Evolutionary conservation across 2,888 invertebrate species (phyloP).

Genomic region (Clostera curtula): DNA sequence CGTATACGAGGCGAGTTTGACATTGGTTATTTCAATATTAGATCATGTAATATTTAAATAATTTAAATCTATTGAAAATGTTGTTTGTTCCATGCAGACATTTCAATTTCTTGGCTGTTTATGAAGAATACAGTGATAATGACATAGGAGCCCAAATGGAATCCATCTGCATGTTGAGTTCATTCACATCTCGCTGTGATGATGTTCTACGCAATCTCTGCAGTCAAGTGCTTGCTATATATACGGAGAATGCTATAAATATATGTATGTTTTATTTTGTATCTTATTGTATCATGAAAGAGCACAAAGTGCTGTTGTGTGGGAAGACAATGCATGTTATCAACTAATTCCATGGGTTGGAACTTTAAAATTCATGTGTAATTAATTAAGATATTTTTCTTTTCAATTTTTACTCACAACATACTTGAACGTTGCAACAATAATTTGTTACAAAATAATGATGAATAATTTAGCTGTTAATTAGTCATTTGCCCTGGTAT

Average conservation of each 20-base stretch:
- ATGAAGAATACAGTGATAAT: constrained; percentile 77
- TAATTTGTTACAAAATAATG: no score
- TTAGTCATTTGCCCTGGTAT: no score
- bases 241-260: constrained; percentile 64
- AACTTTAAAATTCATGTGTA: no score
- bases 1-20: constrained; percentile 68
- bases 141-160: constrained; percentile 72
- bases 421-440: no score
- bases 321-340: no score
- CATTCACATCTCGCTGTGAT: constrained; percentile 81
- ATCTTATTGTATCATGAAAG: no score
- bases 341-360: no score
- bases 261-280: constrained; percentile 41
- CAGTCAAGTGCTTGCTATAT: constrained; percentile 83
- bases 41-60: not conserved
- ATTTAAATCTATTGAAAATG: not conserved
- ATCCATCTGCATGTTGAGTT: constrained; percentile 77
- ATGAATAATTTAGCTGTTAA: no score
- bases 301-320: no score
- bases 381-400: no score
- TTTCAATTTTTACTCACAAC: no score
- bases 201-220: constrained; percentile 82
- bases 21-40: constrained; percentile 1
- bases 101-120: constrained; percentile 77
- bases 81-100: constrained; percentile 42